A percentile compares a stretch with the other conserved stretches of the same genome.
These are phyloP conservation scores for Stigmatopora nigra DNA, from an alignment of 2,113 vertebrate species.

Conservation along the genomic window DNA sequence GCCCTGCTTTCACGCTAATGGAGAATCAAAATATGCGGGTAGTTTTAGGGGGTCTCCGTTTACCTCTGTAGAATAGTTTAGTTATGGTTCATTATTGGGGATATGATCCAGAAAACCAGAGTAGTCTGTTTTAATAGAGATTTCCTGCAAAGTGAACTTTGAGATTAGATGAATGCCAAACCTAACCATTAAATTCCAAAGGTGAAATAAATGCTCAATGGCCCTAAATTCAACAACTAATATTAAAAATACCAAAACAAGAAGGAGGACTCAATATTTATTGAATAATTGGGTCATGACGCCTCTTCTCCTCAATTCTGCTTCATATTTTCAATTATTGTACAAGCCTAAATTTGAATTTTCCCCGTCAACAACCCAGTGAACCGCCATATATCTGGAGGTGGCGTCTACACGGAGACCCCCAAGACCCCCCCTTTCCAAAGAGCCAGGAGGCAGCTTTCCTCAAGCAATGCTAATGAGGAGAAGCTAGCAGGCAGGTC, in stretches of 20 bases:
- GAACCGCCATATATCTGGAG: background rate
- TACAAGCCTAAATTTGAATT: background rate
- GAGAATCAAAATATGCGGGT: conserved; percentile 13
- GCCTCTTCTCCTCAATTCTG: too few species aligned
- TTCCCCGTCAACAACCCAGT: background rate
- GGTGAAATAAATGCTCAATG: too few species aligned
- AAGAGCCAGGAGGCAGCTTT: conserved; percentile 48
- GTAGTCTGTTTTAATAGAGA: background rate
- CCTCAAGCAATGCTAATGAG: conserved; percentile 45
- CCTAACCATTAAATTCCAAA: background rate
- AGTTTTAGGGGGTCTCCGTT: conserved; percentile 12
- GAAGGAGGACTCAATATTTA: too few species aligned
- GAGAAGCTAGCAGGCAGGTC: conserved; percentile 61
- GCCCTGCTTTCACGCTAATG: conserved; percentile 27
- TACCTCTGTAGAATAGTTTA: conserved; percentile 21
- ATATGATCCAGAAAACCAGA: background rate
- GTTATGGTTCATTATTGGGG: background rate
- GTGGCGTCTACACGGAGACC: conserved; percentile 31
- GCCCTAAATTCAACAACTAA: background rate
- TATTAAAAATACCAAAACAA: background rate
- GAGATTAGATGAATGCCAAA: background rate
- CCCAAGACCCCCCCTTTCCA: too few species aligned
- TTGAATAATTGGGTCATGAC: background rate
- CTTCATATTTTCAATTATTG: background rate
- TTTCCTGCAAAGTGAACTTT: background rate